Evolutionary conservation across 2,797 vertebrate species (phyloP).

Genomic region (Pithecia hirsuta): DNA sequence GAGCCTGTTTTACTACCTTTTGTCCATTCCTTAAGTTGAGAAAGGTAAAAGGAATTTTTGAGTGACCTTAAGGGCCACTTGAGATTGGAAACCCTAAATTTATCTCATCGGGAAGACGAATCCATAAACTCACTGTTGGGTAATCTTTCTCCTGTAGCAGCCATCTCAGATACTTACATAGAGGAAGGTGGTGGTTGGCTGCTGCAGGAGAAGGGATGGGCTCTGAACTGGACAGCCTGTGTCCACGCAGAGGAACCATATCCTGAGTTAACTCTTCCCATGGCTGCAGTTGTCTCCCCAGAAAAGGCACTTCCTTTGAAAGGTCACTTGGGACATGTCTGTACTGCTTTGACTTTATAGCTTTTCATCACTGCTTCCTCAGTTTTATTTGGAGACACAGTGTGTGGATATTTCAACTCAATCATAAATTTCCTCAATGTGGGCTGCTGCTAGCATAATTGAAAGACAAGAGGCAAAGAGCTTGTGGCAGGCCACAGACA

Average conservation of each 20-base stretch:
- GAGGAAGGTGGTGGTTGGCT: background rate
- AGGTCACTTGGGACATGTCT: background rate
- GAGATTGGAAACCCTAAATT: background rate
- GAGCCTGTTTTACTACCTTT: background rate
- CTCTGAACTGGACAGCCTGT: background rate
- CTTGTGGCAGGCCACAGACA: background rate
- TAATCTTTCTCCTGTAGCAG: background rate
- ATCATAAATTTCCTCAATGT: background rate
- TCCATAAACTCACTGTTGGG: background rate
- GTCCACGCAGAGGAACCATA: background rate
- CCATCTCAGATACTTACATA: background rate
- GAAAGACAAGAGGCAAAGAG: conserved; percentile 15
- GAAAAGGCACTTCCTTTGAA: background rate
- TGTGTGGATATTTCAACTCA: background rate
- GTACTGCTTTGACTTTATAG: background rate
- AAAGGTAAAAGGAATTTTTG: background rate
- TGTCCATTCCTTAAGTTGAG: background rate
- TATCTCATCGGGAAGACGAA: background rate
- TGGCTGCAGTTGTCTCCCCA: background rate
- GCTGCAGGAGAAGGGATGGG: background rate
- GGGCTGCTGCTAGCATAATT: background rate
- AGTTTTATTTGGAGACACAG: background rate
- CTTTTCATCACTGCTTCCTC: conserved; percentile 20
- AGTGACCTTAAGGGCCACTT: background rate
- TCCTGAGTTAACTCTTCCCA: background rate